Evolutionary conservation across 2,113 vertebrate species (phyloP), one percentile per base, ranked within the genome.

Genomic region (Dryoscopus gambensis): DNA sequence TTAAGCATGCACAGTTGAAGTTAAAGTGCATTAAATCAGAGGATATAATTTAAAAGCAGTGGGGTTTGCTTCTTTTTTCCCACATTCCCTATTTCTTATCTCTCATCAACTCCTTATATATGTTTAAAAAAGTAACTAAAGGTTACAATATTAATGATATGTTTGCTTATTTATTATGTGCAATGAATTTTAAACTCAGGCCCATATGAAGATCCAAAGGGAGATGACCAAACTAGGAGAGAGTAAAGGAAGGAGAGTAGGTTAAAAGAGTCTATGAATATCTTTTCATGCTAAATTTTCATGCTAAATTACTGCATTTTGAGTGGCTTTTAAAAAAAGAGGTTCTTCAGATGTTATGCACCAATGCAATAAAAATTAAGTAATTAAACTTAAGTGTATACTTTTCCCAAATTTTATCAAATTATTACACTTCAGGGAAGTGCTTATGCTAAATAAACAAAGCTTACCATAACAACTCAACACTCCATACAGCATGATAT

Each of bases 381-480:
- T 78, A 93, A 97, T 96, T 95, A 93, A 94, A 95, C 77, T 74
- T 93, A 80, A 91, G 93, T 40, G 15, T 39, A 63, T 47, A 94
- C 74, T 92, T 91, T 90, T 83, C 40, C 74, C 69, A 95, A 95
- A 91, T 95, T 93, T 88, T 96, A 94, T 86, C 87, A 92, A 95
- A 96, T 82, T 35, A 92, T 94, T 94, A 90, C 52, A 89, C 68
- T 95, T 94, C 82, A 96, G 94, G 67, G 56, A 85, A 87, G 73
- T 90, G 68, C 68, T 95, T 83, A 90, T 90, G 75, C 64, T 95
- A 96, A 97, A 96, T 70, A 96, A 97, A 96, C 90, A 95, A 91
- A 92, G 53, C 53, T 95, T 96, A 68, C 86, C 90, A 95, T 83
- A 97, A 90, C 90, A 87, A 96, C 74, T 95, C 86, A 94, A 87